Evolutionary conservation across 1,140 invertebrate genomes (phyloP).

Genomic region (Zaprionus tsacasi): DNA sequence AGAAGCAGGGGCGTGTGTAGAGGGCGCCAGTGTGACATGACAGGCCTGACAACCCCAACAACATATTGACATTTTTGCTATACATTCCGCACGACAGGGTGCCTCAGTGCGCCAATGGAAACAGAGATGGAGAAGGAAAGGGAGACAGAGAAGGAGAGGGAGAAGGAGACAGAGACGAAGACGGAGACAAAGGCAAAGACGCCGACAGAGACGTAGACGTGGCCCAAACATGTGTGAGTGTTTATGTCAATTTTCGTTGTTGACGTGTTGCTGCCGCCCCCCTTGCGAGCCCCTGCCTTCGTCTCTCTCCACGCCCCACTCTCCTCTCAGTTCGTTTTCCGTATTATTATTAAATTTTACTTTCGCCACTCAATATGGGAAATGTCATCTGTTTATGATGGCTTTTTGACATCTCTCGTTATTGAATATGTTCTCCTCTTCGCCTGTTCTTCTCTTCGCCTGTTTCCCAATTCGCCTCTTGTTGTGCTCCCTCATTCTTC

Average conservation of each 20-base stretch:
- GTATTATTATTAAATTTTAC: slow-evolving; percentile 83
- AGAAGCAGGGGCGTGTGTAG: slow-evolving; percentile 11
- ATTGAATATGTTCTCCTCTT: slow-evolving; percentile 70
- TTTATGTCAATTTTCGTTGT: slow-evolving; percentile 81
- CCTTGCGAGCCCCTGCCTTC: slow-evolving; percentile 25
- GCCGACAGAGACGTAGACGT: slow-evolving; percentile 19
- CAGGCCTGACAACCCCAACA: slow-evolving; percentile 77
- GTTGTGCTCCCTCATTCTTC: slow-evolving; percentile 3
- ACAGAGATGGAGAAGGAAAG: background rate
- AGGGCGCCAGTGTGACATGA: slow-evolving; percentile 69
- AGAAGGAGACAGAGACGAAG: background rate
- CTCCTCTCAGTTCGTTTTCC: slow-evolving; percentile 10
- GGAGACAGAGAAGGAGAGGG: background rate
- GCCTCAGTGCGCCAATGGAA: slow-evolving; percentile 35
- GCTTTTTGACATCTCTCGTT: slow-evolving; percentile 82
- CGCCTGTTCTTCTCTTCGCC: slow-evolving; percentile 17
- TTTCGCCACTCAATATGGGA: slow-evolving; percentile 83
- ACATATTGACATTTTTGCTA: slow-evolving; percentile 82
- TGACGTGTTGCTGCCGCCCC: slow-evolving; percentile 63
- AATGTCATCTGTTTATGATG: slow-evolving; percentile 83
- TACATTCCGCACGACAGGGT: slow-evolving; percentile 71
- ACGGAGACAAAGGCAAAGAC: slow-evolving; percentile 7
- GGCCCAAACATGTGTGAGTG: slow-evolving; percentile 72
- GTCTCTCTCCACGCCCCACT: too few species aligned
- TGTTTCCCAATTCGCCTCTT: slow-evolving; percentile 13